Conservation (phyloP, 2,113 vertebrate genomes). For the Pomatorhinus ruficollis region DNA sequence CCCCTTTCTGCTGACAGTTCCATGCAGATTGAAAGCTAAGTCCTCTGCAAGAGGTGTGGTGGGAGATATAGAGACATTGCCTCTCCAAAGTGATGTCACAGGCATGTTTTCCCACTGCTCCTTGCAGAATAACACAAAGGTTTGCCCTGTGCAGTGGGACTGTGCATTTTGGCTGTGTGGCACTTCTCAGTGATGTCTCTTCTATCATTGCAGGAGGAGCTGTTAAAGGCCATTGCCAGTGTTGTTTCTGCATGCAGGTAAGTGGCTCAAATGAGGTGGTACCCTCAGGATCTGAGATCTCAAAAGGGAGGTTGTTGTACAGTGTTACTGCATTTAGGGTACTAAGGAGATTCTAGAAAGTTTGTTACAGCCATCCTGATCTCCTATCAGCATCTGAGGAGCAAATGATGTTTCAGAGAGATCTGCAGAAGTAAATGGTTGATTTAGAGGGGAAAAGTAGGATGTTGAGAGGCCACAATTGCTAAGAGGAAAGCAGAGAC, state of each 20-base stretch:
- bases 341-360: neutral
- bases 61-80: neutral
- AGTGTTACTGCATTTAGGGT: neutral
- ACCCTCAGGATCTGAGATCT: neutral
- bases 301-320: neutral
- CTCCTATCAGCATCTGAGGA: neutral
- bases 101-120: neutral
- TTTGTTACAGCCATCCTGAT: neutral
- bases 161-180: neutral
- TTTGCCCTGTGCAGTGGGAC: neutral
- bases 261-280: neutral
- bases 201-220: constrained; percentile 84
- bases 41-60: neutral
- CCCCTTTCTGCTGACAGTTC: neutral
- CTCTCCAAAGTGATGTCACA: neutral
- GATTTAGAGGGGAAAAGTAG: neutral
- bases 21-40: neutral
- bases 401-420: neutral
- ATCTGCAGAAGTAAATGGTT: neutral
- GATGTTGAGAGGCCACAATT: neutral
- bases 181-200: neutral
- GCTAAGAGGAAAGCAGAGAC: neutral
- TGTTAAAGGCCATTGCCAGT: constrained; percentile 91
- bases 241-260: constrained; percentile 90
- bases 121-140: accelerated